phyloP scores from a whole-genome alignment of 2,888 invertebrate genomes.

The Apodemia hepburni region DNA sequence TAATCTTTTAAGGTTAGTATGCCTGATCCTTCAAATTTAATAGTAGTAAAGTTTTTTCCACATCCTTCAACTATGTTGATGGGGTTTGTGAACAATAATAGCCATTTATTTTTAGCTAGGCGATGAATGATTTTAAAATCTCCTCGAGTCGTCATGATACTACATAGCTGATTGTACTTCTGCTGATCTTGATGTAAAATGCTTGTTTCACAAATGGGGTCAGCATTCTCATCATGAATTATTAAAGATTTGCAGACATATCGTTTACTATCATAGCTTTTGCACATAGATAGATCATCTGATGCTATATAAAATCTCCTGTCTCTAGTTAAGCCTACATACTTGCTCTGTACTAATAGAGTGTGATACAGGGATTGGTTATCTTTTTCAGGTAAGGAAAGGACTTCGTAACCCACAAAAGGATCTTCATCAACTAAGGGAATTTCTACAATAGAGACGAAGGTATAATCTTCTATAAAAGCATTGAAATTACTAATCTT shows the following conservation, averaged over 20 bases:
- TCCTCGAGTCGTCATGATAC: slow-evolving; percentile 2
- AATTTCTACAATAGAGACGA: background rate
- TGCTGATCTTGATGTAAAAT: slow-evolving; percentile 11
- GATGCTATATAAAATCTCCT: slow-evolving; percentile 10
- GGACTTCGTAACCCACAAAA: background rate
- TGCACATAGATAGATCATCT: slow-evolving; percentile 11
- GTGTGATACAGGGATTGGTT: slow-evolving; percentile 13
- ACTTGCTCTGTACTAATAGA: slow-evolving; percentile 17
- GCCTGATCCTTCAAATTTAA: background rate
- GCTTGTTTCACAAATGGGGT: slow-evolving; percentile 13
- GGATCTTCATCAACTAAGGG: background rate
- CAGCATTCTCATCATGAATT: slow-evolving; percentile 6
- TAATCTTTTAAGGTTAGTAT: background rate
- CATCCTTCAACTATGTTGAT: background rate
- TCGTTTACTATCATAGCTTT: background rate
- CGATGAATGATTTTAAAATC: background rate
- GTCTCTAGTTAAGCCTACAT: slow-evolving; percentile 15
- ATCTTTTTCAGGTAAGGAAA: slow-evolving; percentile 14
- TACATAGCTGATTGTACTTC: background rate
- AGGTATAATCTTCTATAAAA: background rate
- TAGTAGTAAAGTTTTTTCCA: background rate
- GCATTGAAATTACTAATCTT: slow-evolving; percentile 7
- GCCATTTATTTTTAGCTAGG: background rate
- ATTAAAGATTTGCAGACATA: background rate
- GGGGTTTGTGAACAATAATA: background rate